A percentile compares a stretch with the other conserved stretches of the same genome.
phyloP scores from a whole-genome alignment of 2,888 invertebrate genomes.

The Harpalus rufipes region DNA sequence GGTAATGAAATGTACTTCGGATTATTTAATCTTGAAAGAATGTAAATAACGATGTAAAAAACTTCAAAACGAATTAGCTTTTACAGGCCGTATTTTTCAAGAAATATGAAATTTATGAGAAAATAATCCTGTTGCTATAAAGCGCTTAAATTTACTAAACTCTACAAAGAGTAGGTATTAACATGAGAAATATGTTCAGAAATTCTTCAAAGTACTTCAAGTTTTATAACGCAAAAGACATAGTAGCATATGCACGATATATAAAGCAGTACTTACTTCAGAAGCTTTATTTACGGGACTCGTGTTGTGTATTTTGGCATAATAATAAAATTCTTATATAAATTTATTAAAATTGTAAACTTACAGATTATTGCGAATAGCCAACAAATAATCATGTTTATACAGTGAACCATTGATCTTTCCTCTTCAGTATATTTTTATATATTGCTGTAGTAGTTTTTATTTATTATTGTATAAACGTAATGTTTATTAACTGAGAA shows the following conservation, averaged over 20 bases:
- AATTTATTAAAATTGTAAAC: background rate
- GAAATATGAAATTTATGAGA: background rate
- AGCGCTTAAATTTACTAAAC: conserved; percentile 6
- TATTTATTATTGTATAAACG: no score
- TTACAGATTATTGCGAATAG: no score
- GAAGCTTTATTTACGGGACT: background rate
- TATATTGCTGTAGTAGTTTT: no score
- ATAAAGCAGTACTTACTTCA: background rate
- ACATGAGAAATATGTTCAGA: background rate
- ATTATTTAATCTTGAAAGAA: background rate
- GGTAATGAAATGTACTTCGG: background rate
- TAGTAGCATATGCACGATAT: background rate
- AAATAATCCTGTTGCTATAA: background rate
- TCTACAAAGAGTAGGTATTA: background rate
- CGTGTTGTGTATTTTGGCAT: background rate
- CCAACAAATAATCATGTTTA: no score
- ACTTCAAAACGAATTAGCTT: background rate
- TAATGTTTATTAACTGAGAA: no score
- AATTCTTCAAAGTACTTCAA: background rate
- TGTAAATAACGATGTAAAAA: background rate
- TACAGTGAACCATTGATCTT: no score
- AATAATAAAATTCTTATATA: background rate
- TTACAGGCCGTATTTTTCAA: background rate
- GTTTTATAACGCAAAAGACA: background rate
- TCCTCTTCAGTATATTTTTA: no score